These are phyloP conservation scores for Ceratina japonica DNA, from an alignment of 1,140 invertebrate species.

Conservation along the genomic window DNA sequence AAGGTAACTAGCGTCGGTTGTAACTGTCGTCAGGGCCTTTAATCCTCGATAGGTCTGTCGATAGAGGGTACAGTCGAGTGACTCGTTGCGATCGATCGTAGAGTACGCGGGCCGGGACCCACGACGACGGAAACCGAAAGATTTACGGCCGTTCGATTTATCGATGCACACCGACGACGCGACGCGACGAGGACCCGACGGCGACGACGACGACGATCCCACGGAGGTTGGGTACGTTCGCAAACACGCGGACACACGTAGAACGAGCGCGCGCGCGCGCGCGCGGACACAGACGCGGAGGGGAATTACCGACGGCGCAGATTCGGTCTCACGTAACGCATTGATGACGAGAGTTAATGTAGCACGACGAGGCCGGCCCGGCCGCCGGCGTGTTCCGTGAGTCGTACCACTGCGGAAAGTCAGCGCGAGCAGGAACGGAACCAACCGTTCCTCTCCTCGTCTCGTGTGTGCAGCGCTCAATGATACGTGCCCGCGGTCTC, in stretches of 20 bases:
- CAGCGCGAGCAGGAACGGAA: conserved; percentile 48
- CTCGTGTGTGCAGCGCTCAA: conserved; percentile 39
- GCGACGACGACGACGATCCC: conserved; percentile 24
- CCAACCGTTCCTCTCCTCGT: conserved; percentile 52
- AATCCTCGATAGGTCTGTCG: conserved; percentile 63
- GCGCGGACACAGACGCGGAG: conserved; percentile 9
- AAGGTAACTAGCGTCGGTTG: conserved; percentile 62
- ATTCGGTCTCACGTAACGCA: conserved; percentile 57
- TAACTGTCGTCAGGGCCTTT: conserved; percentile 60
- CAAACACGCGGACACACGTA: no score
- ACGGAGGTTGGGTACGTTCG: conserved; percentile 18
- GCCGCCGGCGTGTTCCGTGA: conserved; percentile 38
- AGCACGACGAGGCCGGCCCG: conserved; percentile 37
- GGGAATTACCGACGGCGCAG: conserved; percentile 26
- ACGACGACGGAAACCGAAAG: conserved; percentile 60
- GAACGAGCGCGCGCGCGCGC: no score
- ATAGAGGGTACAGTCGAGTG: conserved; percentile 60
- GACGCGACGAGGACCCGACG: not conserved
- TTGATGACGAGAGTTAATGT: conserved; percentile 59
- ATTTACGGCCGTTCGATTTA: conserved; percentile 66
- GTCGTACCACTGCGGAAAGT: conserved; percentile 34
- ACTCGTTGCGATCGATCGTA: conserved; percentile 60
- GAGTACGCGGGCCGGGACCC: conserved; percentile 33
- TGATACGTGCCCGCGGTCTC: conserved; percentile 62
- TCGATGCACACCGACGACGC: conserved; percentile 54